Evolutionary conservation across 2,113 vertebrate species (phyloP).

Genomic region (Herpailurus yagouaroundi): DNA sequence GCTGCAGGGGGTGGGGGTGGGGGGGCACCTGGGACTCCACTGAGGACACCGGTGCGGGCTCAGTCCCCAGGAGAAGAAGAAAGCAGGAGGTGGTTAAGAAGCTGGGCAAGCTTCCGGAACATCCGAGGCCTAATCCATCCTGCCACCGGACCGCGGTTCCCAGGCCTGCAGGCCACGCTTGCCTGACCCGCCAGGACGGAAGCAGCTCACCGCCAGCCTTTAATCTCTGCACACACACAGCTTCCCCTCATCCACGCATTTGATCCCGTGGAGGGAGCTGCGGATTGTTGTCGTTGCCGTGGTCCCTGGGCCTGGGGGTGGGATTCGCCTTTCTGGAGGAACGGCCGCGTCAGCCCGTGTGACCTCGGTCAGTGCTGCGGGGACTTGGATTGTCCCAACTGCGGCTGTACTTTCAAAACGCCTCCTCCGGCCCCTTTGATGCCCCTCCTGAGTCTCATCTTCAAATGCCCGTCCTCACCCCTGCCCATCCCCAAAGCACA

Average conservation of each 20-base stretch:
- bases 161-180: accelerated
- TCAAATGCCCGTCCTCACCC: not conserved
- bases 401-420: not conserved
- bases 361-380: not conserved
- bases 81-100: not conserved
- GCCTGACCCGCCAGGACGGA: not conserved
- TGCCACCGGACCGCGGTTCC: accelerated
- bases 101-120: not conserved
- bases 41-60: accelerated
- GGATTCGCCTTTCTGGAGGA: not conserved
- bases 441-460: not conserved
- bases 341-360: accelerated
- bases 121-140: not conserved
- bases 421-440: not conserved
- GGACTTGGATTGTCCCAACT: not conserved
- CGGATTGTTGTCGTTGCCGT: not conserved
- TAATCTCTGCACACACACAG: not conserved
- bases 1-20: not conserved
- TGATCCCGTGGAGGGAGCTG: not conserved
- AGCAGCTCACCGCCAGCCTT: not conserved
- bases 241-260: accelerated
- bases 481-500: accelerated
- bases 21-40: not conserved
- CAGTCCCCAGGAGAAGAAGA: not conserved
- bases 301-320: accelerated